phyloP scores from a whole-genome alignment of 1,140 invertebrate species.

The Drosophila ercepeae region DNA sequence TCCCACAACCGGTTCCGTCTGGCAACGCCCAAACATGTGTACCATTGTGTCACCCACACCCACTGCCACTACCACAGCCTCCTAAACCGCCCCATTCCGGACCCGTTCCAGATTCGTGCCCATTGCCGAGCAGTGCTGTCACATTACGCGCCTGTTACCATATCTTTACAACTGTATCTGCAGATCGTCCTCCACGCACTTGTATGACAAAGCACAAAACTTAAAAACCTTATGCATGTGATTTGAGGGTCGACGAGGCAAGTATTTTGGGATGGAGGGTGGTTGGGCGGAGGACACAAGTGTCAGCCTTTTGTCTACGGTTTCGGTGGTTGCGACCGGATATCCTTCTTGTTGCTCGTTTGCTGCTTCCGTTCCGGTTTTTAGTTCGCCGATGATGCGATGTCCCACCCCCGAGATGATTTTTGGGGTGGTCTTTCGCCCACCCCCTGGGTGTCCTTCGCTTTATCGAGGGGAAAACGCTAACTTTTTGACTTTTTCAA shows the following conservation, averaged over 20 bases:
- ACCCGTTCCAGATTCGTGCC: constrained; percentile 7
- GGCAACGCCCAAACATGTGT: constrained; percentile 75
- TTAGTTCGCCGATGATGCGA: constrained; percentile 50
- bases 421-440: constrained; percentile 37
- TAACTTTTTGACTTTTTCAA: constrained; percentile 79
- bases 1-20: constrained; percentile 12
- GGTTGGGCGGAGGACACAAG: constrained; percentile 47
- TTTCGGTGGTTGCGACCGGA: constrained; percentile 53
- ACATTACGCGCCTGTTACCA: constrained; percentile 79
- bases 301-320: constrained; percentile 56
- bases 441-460: constrained; percentile 23
- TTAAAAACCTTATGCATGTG: constrained; percentile 81
- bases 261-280: not conserved
- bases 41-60: constrained; percentile 29
- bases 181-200: constrained; percentile 74
- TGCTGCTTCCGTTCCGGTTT: constrained; percentile 71
- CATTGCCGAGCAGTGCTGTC: constrained; percentile 55
- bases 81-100: not conserved
- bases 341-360: constrained; percentile 39
- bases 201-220: constrained; percentile 80
- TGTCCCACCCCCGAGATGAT: constrained; percentile 43
- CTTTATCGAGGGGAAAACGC: constrained; percentile 17
- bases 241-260: constrained; percentile 59
- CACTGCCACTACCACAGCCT: not conserved
- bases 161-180: constrained; percentile 82